Conservation (phyloP, 2,113 vertebrate genomes). For the Panthera tigris region DNA sequence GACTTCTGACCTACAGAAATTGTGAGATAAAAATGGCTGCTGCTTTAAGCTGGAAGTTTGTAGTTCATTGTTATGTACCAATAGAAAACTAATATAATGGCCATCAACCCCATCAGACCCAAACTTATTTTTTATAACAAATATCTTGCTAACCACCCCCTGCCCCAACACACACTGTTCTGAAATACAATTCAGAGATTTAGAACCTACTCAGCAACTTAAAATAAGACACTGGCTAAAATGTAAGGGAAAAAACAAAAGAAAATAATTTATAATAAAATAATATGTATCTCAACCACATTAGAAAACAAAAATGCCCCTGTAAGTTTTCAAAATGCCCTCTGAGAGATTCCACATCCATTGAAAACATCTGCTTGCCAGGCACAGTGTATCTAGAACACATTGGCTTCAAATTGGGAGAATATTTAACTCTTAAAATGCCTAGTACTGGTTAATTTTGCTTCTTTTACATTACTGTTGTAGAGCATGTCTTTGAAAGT, state of each 20-base stretch:
- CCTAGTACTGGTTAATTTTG: neutral
- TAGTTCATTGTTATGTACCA: neutral
- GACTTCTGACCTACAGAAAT: neutral
- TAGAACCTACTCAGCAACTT: neutral
- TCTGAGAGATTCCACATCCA: neutral
- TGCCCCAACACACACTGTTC: neutral
- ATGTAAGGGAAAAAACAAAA: neutral
- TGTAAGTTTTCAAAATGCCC: neutral
- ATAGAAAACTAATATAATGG: neutral
- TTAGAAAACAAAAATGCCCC: slow-evolving; percentile 12
- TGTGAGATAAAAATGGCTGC: neutral
- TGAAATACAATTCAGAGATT: slow-evolving; percentile 34
- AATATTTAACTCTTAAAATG: slow-evolving; percentile 21
- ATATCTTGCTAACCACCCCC: neutral
- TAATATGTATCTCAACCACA: neutral
- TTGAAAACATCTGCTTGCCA: neutral
- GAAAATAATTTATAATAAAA: slow-evolving; percentile 41
- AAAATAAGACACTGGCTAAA: neutral
- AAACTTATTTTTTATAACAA: slow-evolving; percentile 16
- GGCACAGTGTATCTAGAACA: neutral
- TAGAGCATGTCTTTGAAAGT: slow-evolving; percentile 33
- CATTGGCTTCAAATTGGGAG: neutral
- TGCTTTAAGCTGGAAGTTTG: neutral
- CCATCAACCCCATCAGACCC: neutral
- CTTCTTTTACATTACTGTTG: slow-evolving; percentile 17